A percentile compares a stretch with the other conserved stretches of the same genome.
Conservation (phyloP, 2,113 vertebrate genomes). For the Odontesthes bonariensis region DNA sequence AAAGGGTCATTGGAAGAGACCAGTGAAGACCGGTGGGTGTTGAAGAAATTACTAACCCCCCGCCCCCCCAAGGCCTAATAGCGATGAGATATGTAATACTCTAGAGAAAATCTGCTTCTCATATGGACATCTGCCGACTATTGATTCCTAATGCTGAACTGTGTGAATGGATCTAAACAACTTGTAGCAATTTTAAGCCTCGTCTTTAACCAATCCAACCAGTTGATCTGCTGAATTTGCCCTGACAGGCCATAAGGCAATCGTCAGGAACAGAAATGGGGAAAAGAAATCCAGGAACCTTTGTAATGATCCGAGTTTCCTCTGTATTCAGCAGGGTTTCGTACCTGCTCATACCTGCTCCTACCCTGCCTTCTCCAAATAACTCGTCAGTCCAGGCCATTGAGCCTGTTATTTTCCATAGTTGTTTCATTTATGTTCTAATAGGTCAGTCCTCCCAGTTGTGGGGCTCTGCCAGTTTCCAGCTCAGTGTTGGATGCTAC, state of each 20-base stretch:
- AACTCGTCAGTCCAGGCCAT: slow-evolving; percentile 42
- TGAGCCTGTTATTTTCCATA: slow-evolving; percentile 41
- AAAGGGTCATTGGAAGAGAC: too few species aligned
- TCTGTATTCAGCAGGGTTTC: not conserved
- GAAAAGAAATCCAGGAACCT: not conserved
- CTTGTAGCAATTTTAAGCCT: not conserved
- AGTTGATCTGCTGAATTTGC: too few species aligned
- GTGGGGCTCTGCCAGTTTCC: slow-evolving; percentile 22
- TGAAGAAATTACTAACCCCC: too few species aligned
- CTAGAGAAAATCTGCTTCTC: too few species aligned
- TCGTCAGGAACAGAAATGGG: too few species aligned
- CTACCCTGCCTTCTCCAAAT: slow-evolving; percentile 25
- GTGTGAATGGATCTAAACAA: too few species aligned
- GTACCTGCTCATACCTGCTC: too few species aligned
- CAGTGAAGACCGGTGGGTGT: too few species aligned
- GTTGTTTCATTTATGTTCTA: slow-evolving; percentile 32
- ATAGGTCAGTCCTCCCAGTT: slow-evolving; percentile 28
- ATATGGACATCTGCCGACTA: too few species aligned
- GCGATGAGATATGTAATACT: too few species aligned
- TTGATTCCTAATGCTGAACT: not conserved
- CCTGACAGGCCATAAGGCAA: not conserved
- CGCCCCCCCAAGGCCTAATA: too few species aligned
- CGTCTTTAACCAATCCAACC: not conserved
- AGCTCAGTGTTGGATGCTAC: slow-evolving; percentile 29
- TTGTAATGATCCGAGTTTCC: not conserved